Conservation (phyloP, 2,888 invertebrate genomes). For the Cerastoderma edule region DNA sequence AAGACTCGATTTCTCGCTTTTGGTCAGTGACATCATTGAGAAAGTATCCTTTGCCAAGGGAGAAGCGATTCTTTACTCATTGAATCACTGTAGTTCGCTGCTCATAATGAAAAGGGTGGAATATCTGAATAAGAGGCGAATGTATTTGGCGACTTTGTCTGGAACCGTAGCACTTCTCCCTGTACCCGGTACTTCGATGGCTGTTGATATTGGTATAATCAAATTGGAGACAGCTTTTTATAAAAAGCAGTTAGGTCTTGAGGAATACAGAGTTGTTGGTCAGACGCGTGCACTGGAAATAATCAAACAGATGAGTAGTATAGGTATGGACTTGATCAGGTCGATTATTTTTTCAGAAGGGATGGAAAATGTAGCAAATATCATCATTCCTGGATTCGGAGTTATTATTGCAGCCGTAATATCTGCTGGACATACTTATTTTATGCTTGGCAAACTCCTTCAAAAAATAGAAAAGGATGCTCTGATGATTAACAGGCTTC, state of each 20-base stretch:
- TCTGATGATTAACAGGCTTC: neutral
- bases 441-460: neutral
- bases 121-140: neutral
- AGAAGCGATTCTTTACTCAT: constrained; percentile 13
- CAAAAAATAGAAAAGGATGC: constrained; percentile 1
- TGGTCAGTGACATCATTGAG: neutral
- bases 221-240: constrained; percentile 27
- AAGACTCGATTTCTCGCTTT: neutral
- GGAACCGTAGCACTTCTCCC: constrained; percentile 20
- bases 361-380: neutral
- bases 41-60: constrained; percentile 1
- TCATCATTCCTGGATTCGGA: neutral
- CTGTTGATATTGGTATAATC: constrained; percentile 6
- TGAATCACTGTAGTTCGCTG: neutral
- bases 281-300: no score
- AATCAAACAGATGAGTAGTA: no score
- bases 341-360: neutral
- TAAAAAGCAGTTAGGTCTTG: constrained; percentile 27
- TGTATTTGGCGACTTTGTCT: neutral
- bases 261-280: constrained; percentile 12
- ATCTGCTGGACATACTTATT: neutral
- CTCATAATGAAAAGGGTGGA: constrained; percentile 10
- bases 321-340: no score
- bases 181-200: constrained; percentile 15
- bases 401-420: neutral